Percentiles rank a stretch among this genome's conserved stretches.
Conservation (phyloP, 2,113 vertebrate genomes). For the Tympanuchus pallidicinctus region DNA sequence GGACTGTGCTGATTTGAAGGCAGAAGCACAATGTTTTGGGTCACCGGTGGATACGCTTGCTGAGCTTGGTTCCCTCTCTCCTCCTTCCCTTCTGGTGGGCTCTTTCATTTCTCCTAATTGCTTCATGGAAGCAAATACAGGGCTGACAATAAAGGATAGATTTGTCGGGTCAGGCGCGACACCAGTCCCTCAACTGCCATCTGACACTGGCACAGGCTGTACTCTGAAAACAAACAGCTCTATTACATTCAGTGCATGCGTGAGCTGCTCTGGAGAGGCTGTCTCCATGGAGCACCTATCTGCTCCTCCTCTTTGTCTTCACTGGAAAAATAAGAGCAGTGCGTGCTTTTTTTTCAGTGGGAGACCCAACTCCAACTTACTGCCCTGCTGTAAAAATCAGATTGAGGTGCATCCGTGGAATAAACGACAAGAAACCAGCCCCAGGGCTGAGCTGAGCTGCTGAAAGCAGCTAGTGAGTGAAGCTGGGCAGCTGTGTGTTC, state of each 20-base stretch:
- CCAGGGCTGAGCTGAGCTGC: not conserved
- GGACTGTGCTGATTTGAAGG: not conserved
- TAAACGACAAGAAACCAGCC: fast-evolving
- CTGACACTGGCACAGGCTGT: not conserved
- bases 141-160: not conserved
- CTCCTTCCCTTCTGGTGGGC: not conserved
- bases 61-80: not conserved
- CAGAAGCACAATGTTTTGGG: fast-evolving
- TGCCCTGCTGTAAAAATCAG: not conserved
- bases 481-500: not conserved
- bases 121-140: not conserved
- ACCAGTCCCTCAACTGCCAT: not conserved
- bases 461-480: not conserved
- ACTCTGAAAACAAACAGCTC: conserved; percentile 29
- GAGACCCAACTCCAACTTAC: not conserved
- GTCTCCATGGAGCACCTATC: conserved; percentile 48
- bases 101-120: not conserved
- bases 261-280: not conserved
- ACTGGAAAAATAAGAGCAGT: not conserved
- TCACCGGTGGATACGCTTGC: fast-evolving
- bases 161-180: not conserved
- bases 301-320: conserved; percentile 17
- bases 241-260: not conserved
- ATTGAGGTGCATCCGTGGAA: not conserved
- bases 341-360: not conserved